A percentile compares a stretch with the other conserved stretches of the same genome.
phyloP scores from a whole-genome alignment of 2,888 invertebrate genomes.

The Andrena praecox region DNA sequence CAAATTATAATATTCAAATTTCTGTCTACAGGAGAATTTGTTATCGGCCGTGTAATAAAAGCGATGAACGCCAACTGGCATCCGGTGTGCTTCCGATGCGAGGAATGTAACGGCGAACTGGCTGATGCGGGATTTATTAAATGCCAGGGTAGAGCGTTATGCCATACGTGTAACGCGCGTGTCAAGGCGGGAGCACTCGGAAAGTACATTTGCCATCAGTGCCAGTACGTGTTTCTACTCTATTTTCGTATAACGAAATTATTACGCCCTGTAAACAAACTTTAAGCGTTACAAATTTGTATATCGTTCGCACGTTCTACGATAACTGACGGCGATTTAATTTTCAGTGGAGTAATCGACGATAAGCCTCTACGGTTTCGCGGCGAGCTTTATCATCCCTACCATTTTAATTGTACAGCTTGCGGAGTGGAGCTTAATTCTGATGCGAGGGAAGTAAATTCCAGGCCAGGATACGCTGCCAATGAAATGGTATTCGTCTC shows the following conservation, averaged over 20 bases:
- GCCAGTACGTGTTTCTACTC: conserved; percentile 91
- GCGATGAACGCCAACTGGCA: conserved; percentile 99
- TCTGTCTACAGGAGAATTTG: conserved; percentile 91
- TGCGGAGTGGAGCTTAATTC: conserved; percentile 97
- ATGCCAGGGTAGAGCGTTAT: conserved; percentile 93
- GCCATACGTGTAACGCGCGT: conserved; percentile 98
- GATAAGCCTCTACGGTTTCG: conserved; percentile 96
- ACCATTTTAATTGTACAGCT: conserved; percentile 98
- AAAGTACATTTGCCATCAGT: conserved; percentile 99
- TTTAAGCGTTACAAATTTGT: conserved; percentile 16
- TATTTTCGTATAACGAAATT: conserved; percentile 8
- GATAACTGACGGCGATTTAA: conserved; percentile 15
- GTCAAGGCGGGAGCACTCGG: conserved; percentile 98
- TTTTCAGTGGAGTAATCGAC: conserved; percentile 93
- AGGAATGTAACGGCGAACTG: conserved; percentile 95
- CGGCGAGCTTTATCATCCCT: conserved; percentile 99
- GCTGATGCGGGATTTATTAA: conserved; percentile 99
- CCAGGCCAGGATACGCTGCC: conserved; percentile 94
- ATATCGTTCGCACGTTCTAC: conserved; percentile 26
- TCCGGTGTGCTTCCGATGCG: conserved; percentile 98
- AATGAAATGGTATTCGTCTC: conserved; percentile 91
- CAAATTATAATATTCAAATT: conserved; percentile 2
- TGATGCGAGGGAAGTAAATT: conserved; percentile 97
- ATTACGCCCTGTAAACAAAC: conserved; percentile 1
- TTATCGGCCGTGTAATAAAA: conserved; percentile 99